Conservation (phyloP, 2,888 invertebrate species). For the Drosophila nigricruria region DNA sequence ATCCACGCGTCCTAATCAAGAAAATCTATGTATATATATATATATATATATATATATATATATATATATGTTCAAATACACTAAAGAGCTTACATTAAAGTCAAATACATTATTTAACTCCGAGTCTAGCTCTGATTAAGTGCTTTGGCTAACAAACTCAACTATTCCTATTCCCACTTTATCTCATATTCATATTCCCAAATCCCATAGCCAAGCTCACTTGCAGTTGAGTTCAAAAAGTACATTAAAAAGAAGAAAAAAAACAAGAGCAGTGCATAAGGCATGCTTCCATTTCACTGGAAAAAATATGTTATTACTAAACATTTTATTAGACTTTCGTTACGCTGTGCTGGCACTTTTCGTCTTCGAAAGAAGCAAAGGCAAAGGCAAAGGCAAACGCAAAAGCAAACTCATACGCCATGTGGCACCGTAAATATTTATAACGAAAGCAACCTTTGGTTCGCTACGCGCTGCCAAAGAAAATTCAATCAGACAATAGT, state of each 20-base stretch:
- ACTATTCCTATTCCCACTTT: neutral
- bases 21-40: too few species aligned
- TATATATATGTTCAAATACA: too few species aligned
- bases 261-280: neutral
- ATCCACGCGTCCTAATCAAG: too few species aligned
- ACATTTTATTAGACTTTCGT: neutral
- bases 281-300: neutral
- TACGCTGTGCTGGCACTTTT: constrained; percentile 1
- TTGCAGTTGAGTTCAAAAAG: neutral
- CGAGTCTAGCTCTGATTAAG: neutral
- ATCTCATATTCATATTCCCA: neutral
- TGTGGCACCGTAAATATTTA: constrained; percentile 45
- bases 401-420: constrained; percentile 34
- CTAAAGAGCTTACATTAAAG: too few species aligned
- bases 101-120: too few species aligned
- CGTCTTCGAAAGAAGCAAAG: neutral
- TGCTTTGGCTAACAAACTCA: neutral
- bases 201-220: neutral
- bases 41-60: too few species aligned
- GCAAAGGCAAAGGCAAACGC: neutral
- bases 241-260: neutral
- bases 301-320: neutral
- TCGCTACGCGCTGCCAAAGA: constrained; percentile 21
- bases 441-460: constrained; percentile 16
- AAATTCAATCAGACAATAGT: constrained; percentile 49